phyloP scores from a whole-genome alignment of 2,113 vertebrate species.

The Oryzias curvinotus region DNA sequence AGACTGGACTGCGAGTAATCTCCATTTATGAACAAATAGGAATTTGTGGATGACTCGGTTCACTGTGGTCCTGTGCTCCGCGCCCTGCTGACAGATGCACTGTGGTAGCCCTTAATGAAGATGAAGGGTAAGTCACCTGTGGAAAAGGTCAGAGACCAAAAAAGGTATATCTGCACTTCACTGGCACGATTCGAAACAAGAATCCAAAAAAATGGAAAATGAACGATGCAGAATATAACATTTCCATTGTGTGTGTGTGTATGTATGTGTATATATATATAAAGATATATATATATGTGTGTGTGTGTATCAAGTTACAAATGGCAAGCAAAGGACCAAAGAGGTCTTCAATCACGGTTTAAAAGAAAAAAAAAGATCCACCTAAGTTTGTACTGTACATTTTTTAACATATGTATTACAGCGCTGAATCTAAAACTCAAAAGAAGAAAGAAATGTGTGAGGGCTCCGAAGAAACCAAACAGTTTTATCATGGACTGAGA shows the following conservation, averaged over 20 bases:
- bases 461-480: conserved; percentile 60
- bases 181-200: conserved; percentile 72
- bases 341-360: conserved; percentile 54
- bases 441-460: conserved; percentile 50
- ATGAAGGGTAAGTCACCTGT: conserved; percentile 70
- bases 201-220: conserved; percentile 53
- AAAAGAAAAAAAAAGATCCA: conserved; percentile 50
- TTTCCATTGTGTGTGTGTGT: conserved; percentile 1
- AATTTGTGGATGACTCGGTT: conserved; percentile 53
- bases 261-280: no score
- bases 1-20: conserved; percentile 44
- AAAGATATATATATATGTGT: no score
- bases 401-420: conserved; percentile 72
- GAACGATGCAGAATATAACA: conserved; percentile 33
- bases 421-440: conserved; percentile 63
- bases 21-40: conserved; percentile 41
- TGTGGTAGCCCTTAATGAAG: conserved; percentile 79
- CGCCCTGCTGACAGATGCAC: conserved; percentile 55
- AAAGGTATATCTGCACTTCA: conserved; percentile 67
- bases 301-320: conserved; percentile 55
- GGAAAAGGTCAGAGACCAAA: conserved; percentile 61
- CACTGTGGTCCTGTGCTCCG: conserved; percentile 51
- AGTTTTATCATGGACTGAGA: conserved; percentile 55
- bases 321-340: conserved; percentile 62
- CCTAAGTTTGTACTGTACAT: conserved; percentile 71